These are phyloP conservation scores for Tromatobia lineatoria DNA, from an alignment of 2,888 invertebrate species.

Conservation along the genomic window DNA sequence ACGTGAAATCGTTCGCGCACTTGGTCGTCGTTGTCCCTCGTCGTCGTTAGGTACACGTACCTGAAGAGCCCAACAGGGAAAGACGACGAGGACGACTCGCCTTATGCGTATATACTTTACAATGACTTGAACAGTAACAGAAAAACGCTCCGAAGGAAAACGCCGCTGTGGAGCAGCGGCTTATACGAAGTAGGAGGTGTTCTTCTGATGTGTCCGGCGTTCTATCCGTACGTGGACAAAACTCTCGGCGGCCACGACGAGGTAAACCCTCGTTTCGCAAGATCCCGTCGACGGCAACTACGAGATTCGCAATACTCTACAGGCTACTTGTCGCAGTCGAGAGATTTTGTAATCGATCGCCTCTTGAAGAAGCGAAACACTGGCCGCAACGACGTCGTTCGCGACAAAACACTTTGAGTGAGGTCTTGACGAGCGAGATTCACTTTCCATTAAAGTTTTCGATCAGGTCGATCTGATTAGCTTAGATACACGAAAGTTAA, in stretches of 20 bases:
- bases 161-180: background rate
- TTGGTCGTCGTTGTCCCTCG: constrained; percentile 19
- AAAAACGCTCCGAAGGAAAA: constrained; percentile 33
- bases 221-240: constrained; percentile 20
- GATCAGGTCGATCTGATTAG: background rate
- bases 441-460: background rate
- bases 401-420: constrained; percentile 10
- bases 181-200: background rate
- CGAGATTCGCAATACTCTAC: constrained; percentile 44
- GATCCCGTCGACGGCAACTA: constrained; percentile 20
- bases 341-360: constrained; percentile 63
- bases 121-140: background rate
- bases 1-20: constrained; percentile 71
- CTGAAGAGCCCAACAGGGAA: constrained; percentile 3
- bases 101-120: constrained; percentile 16
- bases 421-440: too few relatives aligned
- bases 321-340: constrained; percentile 51
- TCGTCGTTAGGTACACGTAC: constrained; percentile 14
- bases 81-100: constrained; percentile 33
- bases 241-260: constrained; percentile 43
- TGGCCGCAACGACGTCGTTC: constrained; percentile 32
- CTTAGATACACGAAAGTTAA: background rate
- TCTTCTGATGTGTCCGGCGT: constrained; percentile 11
- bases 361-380: constrained; percentile 10
- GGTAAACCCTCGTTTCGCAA: constrained; percentile 60